Evolutionary conservation across 2,888 invertebrate species (phyloP).

Genomic region (Drosophila gaucha): DNA sequence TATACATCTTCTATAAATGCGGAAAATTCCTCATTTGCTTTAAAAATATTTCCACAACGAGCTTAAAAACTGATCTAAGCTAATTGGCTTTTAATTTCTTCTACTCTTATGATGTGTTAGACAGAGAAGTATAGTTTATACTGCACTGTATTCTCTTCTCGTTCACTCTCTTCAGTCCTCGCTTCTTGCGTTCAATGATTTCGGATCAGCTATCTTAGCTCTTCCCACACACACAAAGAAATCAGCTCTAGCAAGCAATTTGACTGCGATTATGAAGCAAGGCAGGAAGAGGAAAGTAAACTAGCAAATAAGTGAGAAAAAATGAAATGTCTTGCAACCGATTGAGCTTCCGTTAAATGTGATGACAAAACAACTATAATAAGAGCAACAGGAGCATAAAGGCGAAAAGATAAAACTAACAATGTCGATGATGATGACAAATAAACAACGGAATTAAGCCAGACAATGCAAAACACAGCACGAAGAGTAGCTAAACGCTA

Average conservation of each 20-base stretch:
- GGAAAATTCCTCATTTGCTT: no score
- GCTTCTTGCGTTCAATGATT: background rate
- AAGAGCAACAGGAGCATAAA: slow-evolving; percentile 12
- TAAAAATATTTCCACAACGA: background rate
- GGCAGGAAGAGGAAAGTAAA: background rate
- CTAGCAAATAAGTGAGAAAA: background rate
- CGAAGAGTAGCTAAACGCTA: background rate
- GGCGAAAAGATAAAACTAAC: slow-evolving; percentile 26
- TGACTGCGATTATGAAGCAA: slow-evolving; percentile 39
- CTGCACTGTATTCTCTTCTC: background rate
- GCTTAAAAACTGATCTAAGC: background rate
- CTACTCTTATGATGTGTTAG: background rate
- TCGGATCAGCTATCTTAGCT: background rate
- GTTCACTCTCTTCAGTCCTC: no score
- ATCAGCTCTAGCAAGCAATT: slow-evolving; percentile 21
- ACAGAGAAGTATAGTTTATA: background rate
- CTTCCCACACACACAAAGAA: slow-evolving; percentile 1
- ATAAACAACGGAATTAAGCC: slow-evolving; percentile 62
- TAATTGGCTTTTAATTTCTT: background rate
- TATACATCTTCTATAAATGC: no score
- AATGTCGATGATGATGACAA: slow-evolving; percentile 55
- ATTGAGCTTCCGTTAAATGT: slow-evolving; percentile 43
- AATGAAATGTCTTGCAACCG: slow-evolving; percentile 37
- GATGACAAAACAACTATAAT: slow-evolving; percentile 20
- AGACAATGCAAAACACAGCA: slow-evolving; percentile 43